phyloP scores from a whole-genome alignment of 1,140 invertebrate species.

The Drosophila murphyi region DNA sequence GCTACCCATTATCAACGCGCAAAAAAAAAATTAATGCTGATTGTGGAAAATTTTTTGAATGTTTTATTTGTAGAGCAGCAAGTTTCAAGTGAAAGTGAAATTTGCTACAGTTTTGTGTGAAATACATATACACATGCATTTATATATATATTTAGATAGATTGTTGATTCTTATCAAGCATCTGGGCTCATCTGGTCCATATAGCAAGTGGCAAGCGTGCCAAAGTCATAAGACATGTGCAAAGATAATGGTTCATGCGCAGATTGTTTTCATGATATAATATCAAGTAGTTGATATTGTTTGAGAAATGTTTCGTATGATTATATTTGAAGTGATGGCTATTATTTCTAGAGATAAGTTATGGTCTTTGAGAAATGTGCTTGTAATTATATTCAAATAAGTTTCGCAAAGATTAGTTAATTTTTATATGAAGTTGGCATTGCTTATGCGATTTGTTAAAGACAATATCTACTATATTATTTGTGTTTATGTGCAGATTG shows the following conservation, averaged over 20 bases:
- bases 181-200: conserved; percentile 7
- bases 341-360: too few species aligned
- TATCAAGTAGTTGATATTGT: not conserved
- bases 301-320: too few species aligned
- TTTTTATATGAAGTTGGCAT: too few species aligned
- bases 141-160: not conserved
- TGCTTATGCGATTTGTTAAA: too few species aligned
- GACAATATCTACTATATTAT: too few species aligned
- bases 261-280: not conserved
- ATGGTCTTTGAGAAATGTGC: too few species aligned
- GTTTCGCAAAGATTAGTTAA: too few species aligned
- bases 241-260: conserved; percentile 4
- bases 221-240: not conserved
- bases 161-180: conserved; percentile 30
- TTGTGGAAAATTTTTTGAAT: conserved; percentile 23
- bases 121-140: not conserved
- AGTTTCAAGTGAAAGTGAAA: conserved; percentile 32
- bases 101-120: not conserved
- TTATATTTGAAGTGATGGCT: too few species aligned
- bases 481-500: too few species aligned
- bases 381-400: too few species aligned
- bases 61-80: not conserved
- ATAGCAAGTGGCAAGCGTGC: conserved; percentile 10
- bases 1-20: conserved; percentile 9
- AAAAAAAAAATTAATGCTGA: conserved; percentile 22